These are phyloP conservation scores for Spheniscus humboldti DNA, from an alignment of 2,797 vertebrate species.

Conservation along the genomic window DNA sequence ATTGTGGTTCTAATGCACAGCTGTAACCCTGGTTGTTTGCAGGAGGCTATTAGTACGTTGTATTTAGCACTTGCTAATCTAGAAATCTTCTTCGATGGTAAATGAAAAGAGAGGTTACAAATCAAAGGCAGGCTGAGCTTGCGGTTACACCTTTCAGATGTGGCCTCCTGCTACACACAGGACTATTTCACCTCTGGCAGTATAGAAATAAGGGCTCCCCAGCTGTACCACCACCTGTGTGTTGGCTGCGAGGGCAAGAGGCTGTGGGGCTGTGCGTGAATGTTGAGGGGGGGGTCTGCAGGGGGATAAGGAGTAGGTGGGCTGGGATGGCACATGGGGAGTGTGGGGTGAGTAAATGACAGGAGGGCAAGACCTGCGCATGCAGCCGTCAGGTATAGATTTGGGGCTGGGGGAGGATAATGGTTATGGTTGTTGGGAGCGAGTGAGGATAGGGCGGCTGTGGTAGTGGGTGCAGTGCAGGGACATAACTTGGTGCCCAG, in stretches of 20 bases:
- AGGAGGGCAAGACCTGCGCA: background rate
- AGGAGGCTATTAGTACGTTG: background rate
- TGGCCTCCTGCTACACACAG: background rate
- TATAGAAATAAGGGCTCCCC: background rate
- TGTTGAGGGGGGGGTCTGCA: background rate
- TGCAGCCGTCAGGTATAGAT: background rate
- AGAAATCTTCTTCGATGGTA: background rate
- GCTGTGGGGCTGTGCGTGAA: fast-evolving
- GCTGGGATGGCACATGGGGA: background rate
- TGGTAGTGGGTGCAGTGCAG: background rate
- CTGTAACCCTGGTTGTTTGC: background rate
- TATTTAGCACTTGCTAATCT: background rate
- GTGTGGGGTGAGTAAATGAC: background rate
- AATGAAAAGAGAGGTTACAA: background rate
- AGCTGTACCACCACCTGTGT: fast-evolving
- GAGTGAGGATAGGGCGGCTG: background rate
- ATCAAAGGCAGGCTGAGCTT: background rate
- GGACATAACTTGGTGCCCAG: background rate
- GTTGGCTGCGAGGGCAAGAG: background rate
- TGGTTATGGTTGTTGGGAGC: background rate
- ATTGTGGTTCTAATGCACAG: background rate
- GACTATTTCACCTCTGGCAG: background rate
- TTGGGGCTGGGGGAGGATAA: too few relatives aligned
- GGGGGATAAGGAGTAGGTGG: background rate
- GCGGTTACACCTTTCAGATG: background rate